These are phyloP conservation scores for Gobio gobio DNA, from an alignment of 2,113 vertebrate genomes.

Conservation along the genomic window DNA sequence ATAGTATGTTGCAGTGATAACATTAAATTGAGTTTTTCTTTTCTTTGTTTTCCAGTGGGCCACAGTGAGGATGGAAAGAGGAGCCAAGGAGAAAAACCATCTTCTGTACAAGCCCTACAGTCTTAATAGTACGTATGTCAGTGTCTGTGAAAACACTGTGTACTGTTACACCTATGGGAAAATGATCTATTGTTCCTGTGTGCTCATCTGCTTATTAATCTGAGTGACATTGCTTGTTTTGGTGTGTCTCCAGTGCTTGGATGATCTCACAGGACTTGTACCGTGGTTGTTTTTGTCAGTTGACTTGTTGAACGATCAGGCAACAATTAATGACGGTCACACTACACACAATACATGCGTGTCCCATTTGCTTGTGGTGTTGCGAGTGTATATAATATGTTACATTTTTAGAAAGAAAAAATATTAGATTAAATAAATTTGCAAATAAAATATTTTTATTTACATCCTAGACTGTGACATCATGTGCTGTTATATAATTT, in stretches of 20 bases:
- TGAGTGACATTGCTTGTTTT: conserved; percentile 36
- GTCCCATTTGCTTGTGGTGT: no score
- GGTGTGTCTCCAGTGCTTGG: conserved; percentile 8
- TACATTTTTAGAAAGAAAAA: no score
- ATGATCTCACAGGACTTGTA: not conserved
- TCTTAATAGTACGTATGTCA: conserved; percentile 80
- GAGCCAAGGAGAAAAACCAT: conserved; percentile 87
- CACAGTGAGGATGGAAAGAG: conserved; percentile 84
- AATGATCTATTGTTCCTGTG: not conserved
- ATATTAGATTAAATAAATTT: no score
- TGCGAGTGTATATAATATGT: no score
- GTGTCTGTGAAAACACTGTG: conserved; percentile 7
- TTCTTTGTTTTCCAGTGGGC: conserved; percentile 80
- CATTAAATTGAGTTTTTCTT: conserved; percentile 71
- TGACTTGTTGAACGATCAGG: not conserved
- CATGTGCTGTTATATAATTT: no score
- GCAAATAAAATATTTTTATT: no score
- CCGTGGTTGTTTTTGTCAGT: not conserved
- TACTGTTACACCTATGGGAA: not conserved
- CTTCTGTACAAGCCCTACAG: conserved; percentile 84
- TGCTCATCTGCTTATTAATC: not conserved
- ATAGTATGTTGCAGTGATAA: conserved; percentile 59
- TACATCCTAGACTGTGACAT: no score
- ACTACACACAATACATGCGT: no score
- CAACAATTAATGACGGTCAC: not conserved